Evolutionary conservation across 2,113 vertebrate genomes (phyloP).

Genomic region (Sprattus sprattus): DNA sequence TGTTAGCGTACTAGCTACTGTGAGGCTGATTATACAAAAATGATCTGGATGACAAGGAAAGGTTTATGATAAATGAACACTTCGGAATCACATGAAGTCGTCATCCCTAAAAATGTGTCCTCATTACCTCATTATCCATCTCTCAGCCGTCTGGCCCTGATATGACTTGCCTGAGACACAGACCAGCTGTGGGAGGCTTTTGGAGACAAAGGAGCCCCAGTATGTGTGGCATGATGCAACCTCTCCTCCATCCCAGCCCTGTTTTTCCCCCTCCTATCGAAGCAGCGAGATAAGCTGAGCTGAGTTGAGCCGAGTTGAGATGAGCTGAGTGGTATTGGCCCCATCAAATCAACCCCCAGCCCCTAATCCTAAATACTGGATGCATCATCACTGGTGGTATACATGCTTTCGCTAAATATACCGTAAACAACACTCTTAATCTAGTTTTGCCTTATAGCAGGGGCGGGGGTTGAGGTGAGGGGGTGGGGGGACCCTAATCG

Average conservation of each 20-base stretch:
- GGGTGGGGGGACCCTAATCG: not conserved
- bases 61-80: not conserved
- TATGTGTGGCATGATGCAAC: conserved; percentile 13
- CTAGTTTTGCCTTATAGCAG: not conserved
- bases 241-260: not conserved
- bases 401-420: not conserved
- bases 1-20: not conserved
- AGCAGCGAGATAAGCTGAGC: not conserved
- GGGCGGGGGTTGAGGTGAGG: not conserved
- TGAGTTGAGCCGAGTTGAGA: not conserved
- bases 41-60: not conserved
- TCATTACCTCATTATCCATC: not conserved
- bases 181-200: not conserved
- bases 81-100: not conserved
- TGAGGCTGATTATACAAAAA: not conserved
- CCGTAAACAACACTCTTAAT: conserved; percentile 8
- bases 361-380: conserved; percentile 6
- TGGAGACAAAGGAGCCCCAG: not conserved
- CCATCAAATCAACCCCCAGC: conserved; percentile 2
- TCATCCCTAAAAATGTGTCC: not conserved
- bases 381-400: not conserved
- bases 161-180: not conserved
- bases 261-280: not conserved
- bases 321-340: not conserved
- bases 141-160: not conserved